Conservation (phyloP, 2,113 vertebrate species). For the Coryphaenoides rupestris region DNA sequence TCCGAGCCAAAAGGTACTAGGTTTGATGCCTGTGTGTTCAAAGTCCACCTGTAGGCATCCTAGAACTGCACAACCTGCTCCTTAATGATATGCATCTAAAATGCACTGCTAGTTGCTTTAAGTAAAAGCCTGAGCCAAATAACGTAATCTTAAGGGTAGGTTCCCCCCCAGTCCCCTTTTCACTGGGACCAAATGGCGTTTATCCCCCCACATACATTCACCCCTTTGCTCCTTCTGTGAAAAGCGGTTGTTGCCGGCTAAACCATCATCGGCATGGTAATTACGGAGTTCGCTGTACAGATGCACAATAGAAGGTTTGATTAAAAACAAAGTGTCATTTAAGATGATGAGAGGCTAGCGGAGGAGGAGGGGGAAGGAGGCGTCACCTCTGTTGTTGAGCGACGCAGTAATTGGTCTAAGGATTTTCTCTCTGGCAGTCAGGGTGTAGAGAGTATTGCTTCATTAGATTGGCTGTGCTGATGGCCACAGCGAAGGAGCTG, state of each 20-base stretch:
- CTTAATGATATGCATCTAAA: no score
- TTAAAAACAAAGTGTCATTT: constrained; percentile 64
- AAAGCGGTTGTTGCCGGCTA: constrained; percentile 27
- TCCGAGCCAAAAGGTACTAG: no score
- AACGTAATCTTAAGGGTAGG: not conserved
- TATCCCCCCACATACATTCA: constrained; percentile 32
- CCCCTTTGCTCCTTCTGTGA: constrained; percentile 29
- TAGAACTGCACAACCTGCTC: not conserved
- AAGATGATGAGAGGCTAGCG: constrained; percentile 49
- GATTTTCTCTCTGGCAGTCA: constrained; percentile 63
- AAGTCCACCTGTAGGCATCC: no score
- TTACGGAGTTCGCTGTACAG: constrained; percentile 52
- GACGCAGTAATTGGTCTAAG: constrained; percentile 65
- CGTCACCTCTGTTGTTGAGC: constrained; percentile 51
- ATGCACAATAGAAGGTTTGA: constrained; percentile 58
- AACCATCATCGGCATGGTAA: constrained; percentile 59
- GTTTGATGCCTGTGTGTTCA: no score
- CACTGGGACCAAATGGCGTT: constrained; percentile 34
- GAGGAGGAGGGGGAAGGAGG: constrained; percentile 45
- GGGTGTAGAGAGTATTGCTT: constrained; percentile 67
- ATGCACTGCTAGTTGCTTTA: no score
- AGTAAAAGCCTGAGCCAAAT: no score
- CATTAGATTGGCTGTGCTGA: constrained; percentile 72
- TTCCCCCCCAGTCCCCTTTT: constrained; percentile 26
- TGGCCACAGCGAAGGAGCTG: constrained; percentile 46